phyloP scores from a whole-genome alignment of 2,113 vertebrate genomes.

The Brachypodius melanocephalos region DNA sequence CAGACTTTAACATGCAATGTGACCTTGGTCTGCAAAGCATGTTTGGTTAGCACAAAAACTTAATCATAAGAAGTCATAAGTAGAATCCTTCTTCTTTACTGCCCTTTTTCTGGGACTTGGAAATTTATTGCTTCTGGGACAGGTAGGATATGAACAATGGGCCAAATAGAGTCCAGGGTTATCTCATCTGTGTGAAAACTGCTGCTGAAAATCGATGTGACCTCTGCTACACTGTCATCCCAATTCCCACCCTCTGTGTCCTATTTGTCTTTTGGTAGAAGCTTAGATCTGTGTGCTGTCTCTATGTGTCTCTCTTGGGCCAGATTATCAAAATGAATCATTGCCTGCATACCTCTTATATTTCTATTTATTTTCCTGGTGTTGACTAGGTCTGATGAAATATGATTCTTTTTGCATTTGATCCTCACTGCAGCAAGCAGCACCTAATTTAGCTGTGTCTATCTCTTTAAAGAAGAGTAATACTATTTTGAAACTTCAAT shows the following conservation, averaged over 20 bases:
- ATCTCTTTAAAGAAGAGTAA: constrained; percentile 82
- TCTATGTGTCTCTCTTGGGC: constrained; percentile 78
- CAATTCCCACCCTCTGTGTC: constrained; percentile 82
- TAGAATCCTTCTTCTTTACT: constrained; percentile 81
- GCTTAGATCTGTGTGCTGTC: constrained; percentile 81
- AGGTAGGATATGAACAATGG: constrained; percentile 88
- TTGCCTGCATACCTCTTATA: constrained; percentile 80
- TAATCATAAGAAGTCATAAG: constrained; percentile 83
- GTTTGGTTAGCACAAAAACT: constrained; percentile 82
- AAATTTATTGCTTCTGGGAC: constrained; percentile 84
- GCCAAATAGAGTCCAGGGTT: constrained; percentile 83
- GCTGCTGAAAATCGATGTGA: constrained; percentile 87
- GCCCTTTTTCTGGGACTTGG: constrained; percentile 75
- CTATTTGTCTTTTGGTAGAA: constrained; percentile 85
- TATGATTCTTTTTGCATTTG: constrained; percentile 83
- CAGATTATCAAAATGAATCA: constrained; percentile 90
- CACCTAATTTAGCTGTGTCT: constrained; percentile 80
- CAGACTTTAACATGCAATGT: constrained; percentile 76
- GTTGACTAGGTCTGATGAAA: constrained; percentile 80
- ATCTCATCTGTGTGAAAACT: constrained; percentile 83
- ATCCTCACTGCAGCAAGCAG: constrained; percentile 75
- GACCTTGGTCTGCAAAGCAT: constrained; percentile 81
- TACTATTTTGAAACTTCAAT: constrained; percentile 81
- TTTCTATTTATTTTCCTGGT: constrained; percentile 85
- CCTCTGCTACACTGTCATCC: constrained; percentile 85